Evolutionary conservation across 2,888 invertebrate genomes (phyloP).

Genomic region (Onthophagus sagittarius): DNA sequence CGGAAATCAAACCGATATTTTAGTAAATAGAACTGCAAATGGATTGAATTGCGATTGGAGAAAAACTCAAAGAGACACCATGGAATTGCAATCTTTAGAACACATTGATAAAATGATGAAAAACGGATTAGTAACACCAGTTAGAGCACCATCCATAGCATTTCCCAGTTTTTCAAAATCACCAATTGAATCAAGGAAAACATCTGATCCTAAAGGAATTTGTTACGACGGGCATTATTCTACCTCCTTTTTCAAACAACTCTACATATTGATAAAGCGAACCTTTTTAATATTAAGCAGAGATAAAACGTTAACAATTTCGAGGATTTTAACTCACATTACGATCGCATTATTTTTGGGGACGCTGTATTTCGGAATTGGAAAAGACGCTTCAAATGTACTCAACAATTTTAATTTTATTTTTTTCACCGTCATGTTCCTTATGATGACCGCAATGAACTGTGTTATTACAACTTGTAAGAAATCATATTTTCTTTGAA

Average conservation of each 20-base stretch:
- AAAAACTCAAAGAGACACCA: constrained; percentile 40
- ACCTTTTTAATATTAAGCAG: constrained; percentile 64
- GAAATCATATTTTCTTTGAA: constrained; percentile 45
- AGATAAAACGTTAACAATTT: constrained; percentile 70
- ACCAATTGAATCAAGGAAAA: constrained; percentile 30
- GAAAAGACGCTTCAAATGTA: constrained; percentile 78
- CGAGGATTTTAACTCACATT: constrained; percentile 75
- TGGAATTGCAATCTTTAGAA: constrained; percentile 39
- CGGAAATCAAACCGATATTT: constrained; percentile 55
- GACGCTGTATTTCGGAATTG: constrained; percentile 76
- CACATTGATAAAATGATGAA: constrained; percentile 53
- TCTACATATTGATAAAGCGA: constrained; percentile 59
- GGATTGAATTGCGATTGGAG: constrained; percentile 59
- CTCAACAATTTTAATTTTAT: constrained; percentile 84
- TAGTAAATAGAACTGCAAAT: constrained; percentile 61
- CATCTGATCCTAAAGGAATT: constrained; percentile 15
- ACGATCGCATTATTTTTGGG: constrained; percentile 80
- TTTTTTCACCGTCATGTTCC: constrained; percentile 89
- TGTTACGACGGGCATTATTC: constrained; percentile 49
- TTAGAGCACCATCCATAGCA: constrained; percentile 47
- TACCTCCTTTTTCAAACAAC: constrained; percentile 57
- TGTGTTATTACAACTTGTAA: constrained; percentile 87
- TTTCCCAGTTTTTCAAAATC: constrained; percentile 33
- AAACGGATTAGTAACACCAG: constrained; percentile 52
- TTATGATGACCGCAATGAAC: constrained; percentile 93